These are phyloP conservation scores for Celastrina argiolus DNA, from an alignment of 2,888 invertebrate species.

Conservation along the genomic window DNA sequence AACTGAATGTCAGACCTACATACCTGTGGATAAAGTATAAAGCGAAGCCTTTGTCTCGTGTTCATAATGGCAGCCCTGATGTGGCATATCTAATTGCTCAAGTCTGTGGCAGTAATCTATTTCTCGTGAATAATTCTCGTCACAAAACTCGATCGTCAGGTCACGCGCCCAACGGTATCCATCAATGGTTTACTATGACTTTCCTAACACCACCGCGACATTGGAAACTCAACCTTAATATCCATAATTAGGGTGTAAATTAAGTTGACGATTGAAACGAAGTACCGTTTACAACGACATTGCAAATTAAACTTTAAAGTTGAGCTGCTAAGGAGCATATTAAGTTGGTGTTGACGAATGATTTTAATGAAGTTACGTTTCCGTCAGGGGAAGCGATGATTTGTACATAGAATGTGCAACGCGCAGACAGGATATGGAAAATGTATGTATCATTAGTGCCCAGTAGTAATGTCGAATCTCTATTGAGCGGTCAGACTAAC, in stretches of 20 bases:
- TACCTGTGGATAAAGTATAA: neutral
- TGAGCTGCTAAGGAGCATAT: conserved; percentile 38
- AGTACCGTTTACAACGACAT: conserved; percentile 38
- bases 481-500: neutral
- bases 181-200: conserved; percentile 48
- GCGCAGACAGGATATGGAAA: neutral
- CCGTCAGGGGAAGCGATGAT: conserved; percentile 34
- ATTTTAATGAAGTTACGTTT: conserved; percentile 47
- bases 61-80: neutral
- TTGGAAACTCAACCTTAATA: conserved; percentile 37
- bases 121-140: conserved; percentile 34
- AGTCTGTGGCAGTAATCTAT: conserved; percentile 22
- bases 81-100: conserved; percentile 1
- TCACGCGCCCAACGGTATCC: conserved; percentile 55
- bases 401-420: conserved; percentile 8
- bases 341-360: conserved; percentile 38
- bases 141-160: conserved; percentile 44
- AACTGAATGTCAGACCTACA: neutral
- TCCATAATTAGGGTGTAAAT: conserved; percentile 38
- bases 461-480: neutral
- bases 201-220: conserved; percentile 51
- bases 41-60: neutral
- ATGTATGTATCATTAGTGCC: neutral
- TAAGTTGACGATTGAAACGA: conserved; percentile 51
- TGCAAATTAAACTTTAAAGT: conserved; percentile 36